These are phyloP conservation scores for Nasonia vitripennis DNA, from an alignment of 1,140 invertebrate species.

Conservation along the genomic window DNA sequence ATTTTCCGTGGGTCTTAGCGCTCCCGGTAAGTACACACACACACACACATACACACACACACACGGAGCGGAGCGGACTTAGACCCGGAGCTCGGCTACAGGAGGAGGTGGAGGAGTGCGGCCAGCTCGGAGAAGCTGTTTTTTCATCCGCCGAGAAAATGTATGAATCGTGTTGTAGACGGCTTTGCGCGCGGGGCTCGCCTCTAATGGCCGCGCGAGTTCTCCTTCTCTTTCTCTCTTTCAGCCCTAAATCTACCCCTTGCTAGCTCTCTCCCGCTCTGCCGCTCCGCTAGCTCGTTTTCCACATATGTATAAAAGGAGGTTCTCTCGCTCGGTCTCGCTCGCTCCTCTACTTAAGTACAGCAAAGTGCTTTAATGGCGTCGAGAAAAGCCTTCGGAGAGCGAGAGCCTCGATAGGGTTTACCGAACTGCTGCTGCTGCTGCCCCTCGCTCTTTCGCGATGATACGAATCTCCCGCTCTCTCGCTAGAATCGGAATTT, in stretches of 20 bases:
- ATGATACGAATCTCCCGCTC: constrained; percentile 13
- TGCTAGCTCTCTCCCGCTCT: constrained; percentile 43
- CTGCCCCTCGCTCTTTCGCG: constrained; percentile 3
- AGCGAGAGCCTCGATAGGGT: constrained; percentile 49
- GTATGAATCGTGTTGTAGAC: constrained; percentile 75
- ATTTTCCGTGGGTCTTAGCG: constrained; percentile 47
- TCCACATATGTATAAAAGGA: constrained; percentile 64
- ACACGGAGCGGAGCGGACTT: constrained; percentile 49
- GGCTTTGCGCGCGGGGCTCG: constrained; percentile 68
- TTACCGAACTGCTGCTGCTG: constrained; percentile 28
- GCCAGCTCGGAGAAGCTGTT: constrained; percentile 61
- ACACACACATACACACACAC: constrained; percentile 33
- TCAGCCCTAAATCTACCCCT: constrained; percentile 70
- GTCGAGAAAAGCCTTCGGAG: constrained; percentile 50
- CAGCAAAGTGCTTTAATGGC: constrained; percentile 55
- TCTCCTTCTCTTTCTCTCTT: constrained; percentile 53
- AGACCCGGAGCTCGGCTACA: constrained; percentile 22
- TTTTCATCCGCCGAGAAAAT: constrained; percentile 74
- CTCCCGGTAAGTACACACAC: constrained; percentile 41
- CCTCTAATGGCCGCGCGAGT: constrained; percentile 69
- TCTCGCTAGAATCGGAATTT: constrained; percentile 42
- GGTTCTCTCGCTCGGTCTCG: constrained; percentile 29
- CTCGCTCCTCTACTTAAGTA: constrained; percentile 48
- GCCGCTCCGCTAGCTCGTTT: constrained; percentile 52
- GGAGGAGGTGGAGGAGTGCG: background rate